These are phyloP conservation scores for Dicerorhinus sumatrensis DNA, from an alignment of 2,113 vertebrate genomes.

Conservation along the genomic window DNA sequence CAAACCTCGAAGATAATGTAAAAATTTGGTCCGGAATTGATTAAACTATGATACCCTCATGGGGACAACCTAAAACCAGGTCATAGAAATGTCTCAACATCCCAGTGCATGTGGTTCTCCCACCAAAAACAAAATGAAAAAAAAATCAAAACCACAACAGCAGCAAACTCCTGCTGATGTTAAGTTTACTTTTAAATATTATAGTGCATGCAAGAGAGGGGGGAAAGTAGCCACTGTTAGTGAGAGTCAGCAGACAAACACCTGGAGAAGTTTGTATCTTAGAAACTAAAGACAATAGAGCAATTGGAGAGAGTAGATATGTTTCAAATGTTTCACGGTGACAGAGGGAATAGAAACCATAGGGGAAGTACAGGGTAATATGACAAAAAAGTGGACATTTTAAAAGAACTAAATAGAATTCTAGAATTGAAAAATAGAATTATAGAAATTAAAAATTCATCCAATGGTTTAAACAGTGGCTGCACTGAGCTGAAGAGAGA, in stretches of 20 bases:
- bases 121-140: neutral
- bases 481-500: neutral
- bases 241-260: neutral
- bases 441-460: constrained; percentile 33
- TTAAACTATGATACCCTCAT: constrained; percentile 17
- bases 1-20: neutral
- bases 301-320: neutral
- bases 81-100: constrained; percentile 45
- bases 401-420: neutral
- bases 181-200: constrained; percentile 42
- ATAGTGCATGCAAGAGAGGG: neutral
- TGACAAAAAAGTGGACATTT: neutral
- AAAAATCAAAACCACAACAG: neutral
- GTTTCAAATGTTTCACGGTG: neutral
- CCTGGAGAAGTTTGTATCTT: neutral
- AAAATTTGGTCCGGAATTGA: neutral
- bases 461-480: neutral
- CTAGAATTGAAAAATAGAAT: neutral
- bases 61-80: neutral
- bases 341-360: constrained; percentile 21
- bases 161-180: neutral
- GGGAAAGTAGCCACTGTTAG: neutral
- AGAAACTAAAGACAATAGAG: neutral
- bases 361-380: neutral
- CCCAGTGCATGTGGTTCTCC: neutral